Percentiles rank a stretch among this genome's conserved stretches.
Evolutionary conservation across 2,797 vertebrate species (phyloP).

Genomic region (Falco naumanni): DNA sequence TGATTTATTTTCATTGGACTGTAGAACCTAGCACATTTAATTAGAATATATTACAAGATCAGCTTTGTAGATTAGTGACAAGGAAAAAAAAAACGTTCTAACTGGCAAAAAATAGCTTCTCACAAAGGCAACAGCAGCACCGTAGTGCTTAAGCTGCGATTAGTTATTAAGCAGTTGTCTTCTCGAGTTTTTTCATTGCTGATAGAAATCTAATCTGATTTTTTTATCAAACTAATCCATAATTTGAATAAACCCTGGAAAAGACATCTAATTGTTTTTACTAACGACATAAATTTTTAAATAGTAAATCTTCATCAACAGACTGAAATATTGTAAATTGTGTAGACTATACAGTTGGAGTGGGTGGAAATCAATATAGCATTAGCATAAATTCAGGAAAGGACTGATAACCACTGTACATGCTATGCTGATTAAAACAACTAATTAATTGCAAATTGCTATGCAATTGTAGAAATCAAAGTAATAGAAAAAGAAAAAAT

Average conservation of each 20-base stretch:
- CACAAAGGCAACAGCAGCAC: neutral
- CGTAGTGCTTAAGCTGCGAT: neutral
- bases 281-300: neutral
- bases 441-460: neutral
- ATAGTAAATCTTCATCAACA: neutral
- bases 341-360: neutral
- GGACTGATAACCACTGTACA: neutral
- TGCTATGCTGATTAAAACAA: neutral
- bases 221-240: neutral
- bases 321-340: neutral
- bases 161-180: neutral
- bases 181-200: neutral
- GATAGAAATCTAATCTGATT: neutral
- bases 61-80: neutral
- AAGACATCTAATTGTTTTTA: neutral
- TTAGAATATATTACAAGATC: neutral
- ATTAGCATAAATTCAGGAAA: neutral
- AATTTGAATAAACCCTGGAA: neutral
- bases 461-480: neutral
- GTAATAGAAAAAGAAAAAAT: neutral
- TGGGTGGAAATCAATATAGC: neutral
- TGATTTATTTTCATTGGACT: neutral
- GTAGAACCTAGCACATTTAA: neutral
- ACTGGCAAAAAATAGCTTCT: neutral
- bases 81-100: neutral